phyloP scores from a whole-genome alignment of 2,888 invertebrate species.

The Nomada flava region DNA sequence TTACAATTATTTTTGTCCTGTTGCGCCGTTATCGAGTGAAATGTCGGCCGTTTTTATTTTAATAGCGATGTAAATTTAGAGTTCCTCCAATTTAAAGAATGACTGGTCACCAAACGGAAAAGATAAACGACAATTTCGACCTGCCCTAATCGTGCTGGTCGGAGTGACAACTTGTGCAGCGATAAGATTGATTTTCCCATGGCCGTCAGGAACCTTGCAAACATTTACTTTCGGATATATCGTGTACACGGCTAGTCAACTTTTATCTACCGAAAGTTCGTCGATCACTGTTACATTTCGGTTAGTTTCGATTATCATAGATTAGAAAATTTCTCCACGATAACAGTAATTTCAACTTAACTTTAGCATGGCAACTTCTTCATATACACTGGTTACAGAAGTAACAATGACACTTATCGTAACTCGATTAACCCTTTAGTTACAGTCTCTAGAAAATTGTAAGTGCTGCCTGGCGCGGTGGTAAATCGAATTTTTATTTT shows the following conservation, averaged over 20 bases:
- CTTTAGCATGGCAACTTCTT: not conserved
- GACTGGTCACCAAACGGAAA: not conserved
- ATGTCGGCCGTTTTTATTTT: too few relatives aligned
- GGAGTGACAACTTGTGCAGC: not conserved
- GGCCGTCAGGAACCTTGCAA: not conserved
- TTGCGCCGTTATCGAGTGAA: too few relatives aligned
- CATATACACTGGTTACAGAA: too few relatives aligned
- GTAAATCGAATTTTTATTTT: too few relatives aligned
- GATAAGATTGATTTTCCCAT: slow-evolving; percentile 26
- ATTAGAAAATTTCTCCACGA: not conserved
- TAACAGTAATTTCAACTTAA: not conserved
- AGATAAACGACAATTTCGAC: slow-evolving; percentile 4
- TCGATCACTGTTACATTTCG: not conserved
- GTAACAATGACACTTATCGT: too few relatives aligned
- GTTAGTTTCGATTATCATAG: not conserved
- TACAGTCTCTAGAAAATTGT: too few relatives aligned
- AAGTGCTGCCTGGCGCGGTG: too few relatives aligned
- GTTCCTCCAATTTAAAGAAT: slow-evolving; percentile 5
- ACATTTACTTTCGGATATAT: slow-evolving; percentile 15
- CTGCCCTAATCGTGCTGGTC: not conserved
- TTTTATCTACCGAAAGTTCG: not conserved
- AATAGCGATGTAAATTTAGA: too few relatives aligned
- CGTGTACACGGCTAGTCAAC: too few relatives aligned
- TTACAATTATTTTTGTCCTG: too few relatives aligned
- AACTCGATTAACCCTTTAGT: too few relatives aligned